A percentile compares a stretch with the other conserved stretches of the same genome.
phyloP scores from a whole-genome alignment of 1,140 invertebrate genomes.

The Bradynema listronoti region DNA sequence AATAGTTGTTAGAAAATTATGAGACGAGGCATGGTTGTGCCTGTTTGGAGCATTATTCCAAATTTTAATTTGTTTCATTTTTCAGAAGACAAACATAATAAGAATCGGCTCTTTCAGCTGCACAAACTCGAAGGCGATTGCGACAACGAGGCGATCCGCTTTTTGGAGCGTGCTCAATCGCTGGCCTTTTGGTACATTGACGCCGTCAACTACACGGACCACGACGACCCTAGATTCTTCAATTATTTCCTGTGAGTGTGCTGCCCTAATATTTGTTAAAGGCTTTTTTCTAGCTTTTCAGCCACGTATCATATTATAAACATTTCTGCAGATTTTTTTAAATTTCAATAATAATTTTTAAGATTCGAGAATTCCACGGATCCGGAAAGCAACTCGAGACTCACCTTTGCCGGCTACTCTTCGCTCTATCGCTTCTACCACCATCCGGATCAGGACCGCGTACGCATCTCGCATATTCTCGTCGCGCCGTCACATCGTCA shows the following conservation, averaged over 20 bases:
- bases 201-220: slow-evolving; percentile 71
- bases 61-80: too few species aligned
- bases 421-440: slow-evolving; percentile 90
- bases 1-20: too few species aligned
- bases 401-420: slow-evolving; percentile 77
- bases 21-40: too few species aligned
- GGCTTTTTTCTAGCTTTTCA: slow-evolving; percentile 22
- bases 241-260: slow-evolving; percentile 78
- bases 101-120: slow-evolving; percentile 23
- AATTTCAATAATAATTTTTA: too few species aligned
- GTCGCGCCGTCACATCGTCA: slow-evolving; percentile 43
- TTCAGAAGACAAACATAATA: too few species aligned
- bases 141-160: slow-evolving; percentile 62
- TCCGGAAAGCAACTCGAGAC: too few species aligned
- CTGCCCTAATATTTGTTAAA: not conserved
- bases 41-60: too few species aligned
- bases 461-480: slow-evolving; percentile 67
- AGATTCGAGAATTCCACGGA: too few species aligned
- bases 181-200: slow-evolving; percentile 91
- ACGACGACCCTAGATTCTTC: slow-evolving; percentile 82
- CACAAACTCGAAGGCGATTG: slow-evolving; percentile 44
- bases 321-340: too few species aligned
- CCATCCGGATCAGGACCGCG: slow-evolving; percentile 76
- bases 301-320: too few species aligned
- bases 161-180: slow-evolving; percentile 77